These are phyloP conservation scores for Ennomos erosarius DNA, from an alignment of 2,888 invertebrate genomes.

Conservation along the genomic window DNA sequence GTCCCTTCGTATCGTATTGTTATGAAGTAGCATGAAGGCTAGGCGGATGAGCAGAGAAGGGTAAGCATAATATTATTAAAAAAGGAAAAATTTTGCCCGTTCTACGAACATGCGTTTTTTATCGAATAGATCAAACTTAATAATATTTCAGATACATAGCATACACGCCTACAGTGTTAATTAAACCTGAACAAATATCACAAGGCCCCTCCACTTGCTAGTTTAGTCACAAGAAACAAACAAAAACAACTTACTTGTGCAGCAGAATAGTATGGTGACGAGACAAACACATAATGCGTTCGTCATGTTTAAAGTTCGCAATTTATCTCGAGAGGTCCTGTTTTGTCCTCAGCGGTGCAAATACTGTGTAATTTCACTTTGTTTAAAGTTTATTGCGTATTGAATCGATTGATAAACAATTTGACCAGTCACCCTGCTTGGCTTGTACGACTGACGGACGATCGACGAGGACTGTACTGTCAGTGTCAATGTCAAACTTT, in stretches of 20 bases:
- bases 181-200: constrained; percentile 51
- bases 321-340: constrained; percentile 52
- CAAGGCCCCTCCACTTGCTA: constrained; percentile 30
- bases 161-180: background rate
- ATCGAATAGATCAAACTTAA: too few species aligned
- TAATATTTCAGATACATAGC: too few species aligned
- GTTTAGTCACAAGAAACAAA: constrained; percentile 30
- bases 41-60: too few species aligned
- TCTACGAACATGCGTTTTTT: background rate
- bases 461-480: background rate
- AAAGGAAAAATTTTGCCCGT: background rate
- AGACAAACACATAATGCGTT: constrained; percentile 78
- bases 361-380: constrained; percentile 72
- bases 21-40: background rate
- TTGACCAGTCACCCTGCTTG: constrained; percentile 59
- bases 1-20: too few species aligned
- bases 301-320: constrained; percentile 64
- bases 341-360: constrained; percentile 53
- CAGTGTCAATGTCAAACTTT: background rate
- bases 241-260: constrained; percentile 66
- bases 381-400: constrained; percentile 70
- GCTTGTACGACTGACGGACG: background rate
- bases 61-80: background rate
- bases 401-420: constrained; percentile 65
- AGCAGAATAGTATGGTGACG: constrained; percentile 65